Evolutionary conservation across 2,113 vertebrate species (phyloP).

Genomic region (Halichoerus grypus): DNA sequence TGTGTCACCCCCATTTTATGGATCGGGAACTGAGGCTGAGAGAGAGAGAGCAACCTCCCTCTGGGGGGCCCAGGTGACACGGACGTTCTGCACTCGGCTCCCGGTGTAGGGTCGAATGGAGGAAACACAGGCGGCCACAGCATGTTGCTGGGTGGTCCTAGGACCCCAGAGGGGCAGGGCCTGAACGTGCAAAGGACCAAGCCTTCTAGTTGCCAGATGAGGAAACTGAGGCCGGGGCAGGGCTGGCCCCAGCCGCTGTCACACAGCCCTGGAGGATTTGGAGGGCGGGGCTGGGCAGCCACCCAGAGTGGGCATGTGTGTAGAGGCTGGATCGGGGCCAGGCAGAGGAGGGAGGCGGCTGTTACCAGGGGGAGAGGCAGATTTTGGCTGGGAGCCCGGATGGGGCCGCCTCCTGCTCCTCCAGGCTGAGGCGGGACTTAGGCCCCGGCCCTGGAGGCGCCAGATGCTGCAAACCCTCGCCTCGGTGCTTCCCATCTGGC

Average conservation of each 20-base stretch:
- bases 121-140: neutral
- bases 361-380: slow-evolving; percentile 69
- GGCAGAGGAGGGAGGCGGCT: slow-evolving; percentile 59
- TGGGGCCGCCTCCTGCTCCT: slow-evolving; percentile 56
- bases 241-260: neutral
- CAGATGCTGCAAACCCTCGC: neutral
- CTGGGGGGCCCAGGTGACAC: neutral
- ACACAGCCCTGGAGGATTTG: too few relatives aligned
- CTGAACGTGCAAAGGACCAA: neutral
- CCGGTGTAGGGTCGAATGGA: accelerated
- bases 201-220: neutral
- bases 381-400: slow-evolving; percentile 42
- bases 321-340: neutral
- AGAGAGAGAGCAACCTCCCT: neutral
- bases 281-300: neutral
- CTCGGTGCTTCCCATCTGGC: accelerated
- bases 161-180: neutral
- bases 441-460: neutral
- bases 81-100: neutral
- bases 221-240: slow-evolving; percentile 34
- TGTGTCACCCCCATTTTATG: neutral
- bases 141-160: neutral
- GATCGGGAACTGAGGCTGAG: neutral
- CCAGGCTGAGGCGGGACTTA: neutral
- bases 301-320: neutral